Evolutionary conservation across 2,113 vertebrate species (phyloP), one percentile per base, ranked within the genome.

Genomic region (Sminthopsis crassicaudata): DNA sequence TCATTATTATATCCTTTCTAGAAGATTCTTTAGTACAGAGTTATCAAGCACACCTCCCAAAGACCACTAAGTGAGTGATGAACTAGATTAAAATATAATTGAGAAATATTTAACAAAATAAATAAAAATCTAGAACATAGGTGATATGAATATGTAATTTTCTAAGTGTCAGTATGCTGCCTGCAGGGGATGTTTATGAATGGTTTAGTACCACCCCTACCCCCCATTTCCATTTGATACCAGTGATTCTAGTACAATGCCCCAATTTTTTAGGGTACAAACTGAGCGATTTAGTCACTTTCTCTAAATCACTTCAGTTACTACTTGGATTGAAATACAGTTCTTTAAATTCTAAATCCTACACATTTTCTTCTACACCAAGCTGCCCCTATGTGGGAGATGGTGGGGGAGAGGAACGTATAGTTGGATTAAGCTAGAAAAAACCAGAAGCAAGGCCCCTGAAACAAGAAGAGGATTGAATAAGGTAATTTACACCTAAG

Each of bases 401-500:
- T 52, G 26, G 26, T 91, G 22, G 23, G 24, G 84, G 24, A 94
- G 90, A 51, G 42, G 94, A 89, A 23, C 3, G 1, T 89, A 30
- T 84, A 46, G 30, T 91, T 2, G 48, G 91, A 84, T 92, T 93
- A 96, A 93, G 46, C 51, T 90, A 92, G 48, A 95, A 92, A 95
- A 84, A 90, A 54, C 90, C 53, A 60, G 30, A 91, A 91, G 11
- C 5, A 95, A 94, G 76, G 0, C 48, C 91, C 51, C 92, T 93
- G 42, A 94, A 91, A 91, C 95, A 96, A 93, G 7, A 30, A 92
- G 94, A 97, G 53, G 52, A 93, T 50, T 94, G n/a, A 92, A 91
- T 23, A 95, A 94, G 90, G 91, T 96, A 95, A 95, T 96, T 98
- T 96, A 93, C 92, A 94, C 46, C 52, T 23, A 92, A 19, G 25